phyloP scores from a whole-genome alignment of 1,140 invertebrate species.

The Epicauta chinensis region DNA sequence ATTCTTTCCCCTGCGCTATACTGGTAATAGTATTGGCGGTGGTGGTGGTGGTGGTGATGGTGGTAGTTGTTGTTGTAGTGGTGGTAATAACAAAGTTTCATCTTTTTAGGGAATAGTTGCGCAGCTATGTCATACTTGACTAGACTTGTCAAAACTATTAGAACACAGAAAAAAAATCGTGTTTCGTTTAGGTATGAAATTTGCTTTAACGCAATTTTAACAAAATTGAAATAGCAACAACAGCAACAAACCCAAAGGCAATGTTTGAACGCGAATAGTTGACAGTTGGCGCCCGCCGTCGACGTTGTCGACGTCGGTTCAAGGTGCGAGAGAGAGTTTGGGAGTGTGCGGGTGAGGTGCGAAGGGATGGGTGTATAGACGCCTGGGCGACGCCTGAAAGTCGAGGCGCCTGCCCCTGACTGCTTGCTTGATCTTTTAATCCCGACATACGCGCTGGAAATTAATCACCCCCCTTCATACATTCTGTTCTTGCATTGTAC shows the following conservation, averaged over 20 bases:
- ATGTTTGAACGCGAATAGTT: constrained; percentile 11
- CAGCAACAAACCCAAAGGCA: too few species aligned
- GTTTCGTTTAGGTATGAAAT: constrained; percentile 9
- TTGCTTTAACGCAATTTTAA: constrained; percentile 3
- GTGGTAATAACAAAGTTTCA: too few species aligned
- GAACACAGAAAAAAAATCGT: too few species aligned
- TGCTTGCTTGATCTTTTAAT: constrained; percentile 40
- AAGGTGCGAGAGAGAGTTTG: constrained; percentile 21
- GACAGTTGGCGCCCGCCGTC: constrained; percentile 13
- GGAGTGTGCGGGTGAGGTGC: constrained; percentile 19
- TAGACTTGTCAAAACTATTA: too few species aligned
- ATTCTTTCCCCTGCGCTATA: too few species aligned
- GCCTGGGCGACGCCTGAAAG: constrained; percentile 30
- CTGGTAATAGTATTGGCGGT: too few species aligned
- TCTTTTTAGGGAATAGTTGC: too few species aligned
- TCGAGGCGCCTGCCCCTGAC: constrained; percentile 35
- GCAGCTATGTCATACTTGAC: too few species aligned
- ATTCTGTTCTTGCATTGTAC: constrained; percentile 27
- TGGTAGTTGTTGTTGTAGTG: too few species aligned
- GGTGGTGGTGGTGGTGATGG: too few species aligned
- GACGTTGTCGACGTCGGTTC: constrained; percentile 4
- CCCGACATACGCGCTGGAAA: constrained; percentile 38
- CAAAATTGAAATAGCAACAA: constrained; percentile 14
- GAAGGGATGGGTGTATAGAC: constrained; percentile 27
- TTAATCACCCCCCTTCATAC: constrained; percentile 36